A percentile compares a stretch with the other conserved stretches of the same genome.
Conservation (phyloP, 1,140 invertebrate species). For the Lepidurus couesii region DNA sequence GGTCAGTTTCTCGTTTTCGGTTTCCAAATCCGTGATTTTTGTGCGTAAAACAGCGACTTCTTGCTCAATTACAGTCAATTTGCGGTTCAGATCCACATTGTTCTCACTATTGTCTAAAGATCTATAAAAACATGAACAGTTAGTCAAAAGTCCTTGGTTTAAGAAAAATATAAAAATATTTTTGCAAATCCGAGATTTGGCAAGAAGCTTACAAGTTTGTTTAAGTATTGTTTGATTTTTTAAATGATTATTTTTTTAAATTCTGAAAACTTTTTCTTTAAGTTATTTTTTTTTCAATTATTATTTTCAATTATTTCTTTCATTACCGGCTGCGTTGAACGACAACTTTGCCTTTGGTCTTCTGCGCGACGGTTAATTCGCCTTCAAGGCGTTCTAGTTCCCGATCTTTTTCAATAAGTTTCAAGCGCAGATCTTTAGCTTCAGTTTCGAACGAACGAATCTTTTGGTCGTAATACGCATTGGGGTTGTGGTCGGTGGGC, state of each 20-base stretch:
- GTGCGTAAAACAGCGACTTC: constrained; percentile 59
- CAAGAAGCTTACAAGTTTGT: too few species aligned
- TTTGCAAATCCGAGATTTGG: too few species aligned
- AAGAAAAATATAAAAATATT: too few species aligned
- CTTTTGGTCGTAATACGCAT: constrained; percentile 57
- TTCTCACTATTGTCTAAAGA: constrained; percentile 54
- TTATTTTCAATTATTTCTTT: constrained; percentile 36
- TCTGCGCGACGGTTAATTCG: constrained; percentile 58
- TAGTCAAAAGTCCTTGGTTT: too few species aligned
- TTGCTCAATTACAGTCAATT: constrained; percentile 66
- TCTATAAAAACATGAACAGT: constrained; percentile 42
- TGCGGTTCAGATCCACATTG: constrained; percentile 60
- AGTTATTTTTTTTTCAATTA: too few species aligned
- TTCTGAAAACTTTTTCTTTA: too few species aligned
- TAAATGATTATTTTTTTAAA: too few species aligned
- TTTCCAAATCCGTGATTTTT: constrained; percentile 59
- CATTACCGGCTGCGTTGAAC: constrained; percentile 40
- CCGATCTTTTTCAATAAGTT: constrained; percentile 74
- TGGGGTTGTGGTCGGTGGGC: constrained; percentile 44
- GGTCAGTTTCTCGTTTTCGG: constrained; percentile 64
- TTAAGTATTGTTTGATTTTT: too few species aligned
- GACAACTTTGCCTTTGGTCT: constrained; percentile 43
- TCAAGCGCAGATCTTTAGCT: constrained; percentile 62
- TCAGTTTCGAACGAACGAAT: constrained; percentile 60
- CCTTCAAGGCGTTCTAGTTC: constrained; percentile 67